Percentiles rank a stretch among this genome's conserved stretches.
Conservation (phyloP, 2,888 invertebrate species). For the Drosophila koepferae region DNA sequence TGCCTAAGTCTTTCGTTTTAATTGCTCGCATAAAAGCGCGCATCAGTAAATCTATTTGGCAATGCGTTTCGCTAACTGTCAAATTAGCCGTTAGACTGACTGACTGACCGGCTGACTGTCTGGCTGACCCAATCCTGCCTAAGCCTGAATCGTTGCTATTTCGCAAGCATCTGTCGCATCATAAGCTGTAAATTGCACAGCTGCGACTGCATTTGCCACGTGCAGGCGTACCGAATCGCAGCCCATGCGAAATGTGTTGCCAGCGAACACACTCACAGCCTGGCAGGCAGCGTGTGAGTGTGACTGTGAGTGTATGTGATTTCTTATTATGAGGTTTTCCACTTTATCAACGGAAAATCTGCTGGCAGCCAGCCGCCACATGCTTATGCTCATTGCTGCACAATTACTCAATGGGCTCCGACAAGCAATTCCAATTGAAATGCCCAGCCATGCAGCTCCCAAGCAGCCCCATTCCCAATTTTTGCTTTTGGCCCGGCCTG, state of each 20-base stretch:
- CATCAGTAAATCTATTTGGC: constrained; percentile 35
- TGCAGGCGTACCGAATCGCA: constrained; percentile 68
- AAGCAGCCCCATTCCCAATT: constrained; percentile 25
- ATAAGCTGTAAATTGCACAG: constrained; percentile 80
- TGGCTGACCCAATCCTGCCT: constrained; percentile 56
- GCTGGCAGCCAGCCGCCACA: constrained; percentile 54
- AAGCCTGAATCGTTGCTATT: constrained; percentile 29
- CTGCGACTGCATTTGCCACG: constrained; percentile 77
- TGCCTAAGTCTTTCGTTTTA: constrained; percentile 62
- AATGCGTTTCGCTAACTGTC: constrained; percentile 57
- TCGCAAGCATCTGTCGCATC: constrained; percentile 69
- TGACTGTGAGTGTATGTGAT: constrained; percentile 59
- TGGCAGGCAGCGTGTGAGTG: constrained; percentile 30
- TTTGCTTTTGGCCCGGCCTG: constrained; percentile 37
- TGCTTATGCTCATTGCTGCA: constrained; percentile 71
- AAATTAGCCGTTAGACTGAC: constrained; percentile 65
- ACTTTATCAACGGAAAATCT: constrained; percentile 78
- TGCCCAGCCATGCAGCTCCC: constrained; percentile 44
- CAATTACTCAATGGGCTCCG: constrained; percentile 78
- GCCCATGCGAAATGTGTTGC: constrained; percentile 54
- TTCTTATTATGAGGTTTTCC: constrained; percentile 77
- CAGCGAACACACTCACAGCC: neutral
- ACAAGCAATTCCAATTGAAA: constrained; percentile 58
- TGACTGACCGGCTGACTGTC: constrained; percentile 43
- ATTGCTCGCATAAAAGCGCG: constrained; percentile 15